Conservation (phyloP, 1,140 invertebrate species). For the Drosophila orosa region DNA sequence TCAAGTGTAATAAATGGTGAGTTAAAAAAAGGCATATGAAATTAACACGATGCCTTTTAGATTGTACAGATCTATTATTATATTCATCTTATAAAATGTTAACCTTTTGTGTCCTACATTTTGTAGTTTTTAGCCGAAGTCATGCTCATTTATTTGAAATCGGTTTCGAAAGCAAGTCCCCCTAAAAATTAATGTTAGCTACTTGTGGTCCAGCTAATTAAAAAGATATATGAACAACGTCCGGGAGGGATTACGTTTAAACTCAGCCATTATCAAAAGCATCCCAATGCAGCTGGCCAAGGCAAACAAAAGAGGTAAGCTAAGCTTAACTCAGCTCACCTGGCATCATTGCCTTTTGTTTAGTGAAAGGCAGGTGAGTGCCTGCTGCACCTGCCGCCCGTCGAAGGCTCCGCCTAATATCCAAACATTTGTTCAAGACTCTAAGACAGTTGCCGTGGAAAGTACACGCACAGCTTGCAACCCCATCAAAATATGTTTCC, state of each 20-base stretch:
- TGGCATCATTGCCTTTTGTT: conserved; percentile 38
- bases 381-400: conserved; percentile 40
- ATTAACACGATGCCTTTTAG: background rate
- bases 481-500: conserved; percentile 41
- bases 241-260: conserved; percentile 22
- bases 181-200: background rate
- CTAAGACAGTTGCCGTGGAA: conserved; percentile 34
- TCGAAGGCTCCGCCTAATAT: conserved; percentile 41
- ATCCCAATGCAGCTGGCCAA: conserved; percentile 32
- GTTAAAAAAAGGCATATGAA: background rate
- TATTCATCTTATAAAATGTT: background rate
- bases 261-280: conserved; percentile 33
- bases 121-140: background rate
- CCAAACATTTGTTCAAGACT: conserved; percentile 44
- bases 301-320: conserved; percentile 31
- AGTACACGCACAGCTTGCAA: conserved; percentile 46
- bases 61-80: background rate
- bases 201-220: conserved; percentile 31
- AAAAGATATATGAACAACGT: conserved; percentile 20
- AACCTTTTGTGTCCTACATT: background rate
- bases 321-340: conserved; percentile 16
- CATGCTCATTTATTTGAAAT: background rate
- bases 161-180: conserved; percentile 4
- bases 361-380: conserved; percentile 44
- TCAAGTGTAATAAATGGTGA: too few species aligned